A percentile compares a stretch with the other conserved stretches of the same genome.
These are phyloP conservation scores for Palythoa caribaeorum DNA, from an alignment of 92 coral and sea anemone genomes.

Conservation along the genomic window DNA sequence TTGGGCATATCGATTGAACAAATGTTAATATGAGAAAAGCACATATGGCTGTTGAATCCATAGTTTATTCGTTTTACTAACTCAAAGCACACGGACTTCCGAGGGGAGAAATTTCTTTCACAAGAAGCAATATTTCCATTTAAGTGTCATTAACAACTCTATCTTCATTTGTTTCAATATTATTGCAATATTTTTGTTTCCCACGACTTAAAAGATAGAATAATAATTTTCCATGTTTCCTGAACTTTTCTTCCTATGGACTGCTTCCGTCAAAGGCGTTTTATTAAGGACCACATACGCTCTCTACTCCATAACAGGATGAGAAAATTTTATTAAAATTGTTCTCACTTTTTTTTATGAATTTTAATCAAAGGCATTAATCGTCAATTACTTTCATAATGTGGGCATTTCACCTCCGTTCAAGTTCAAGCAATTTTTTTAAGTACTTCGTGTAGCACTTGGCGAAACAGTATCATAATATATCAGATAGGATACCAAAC, in stretches of 20 bases:
- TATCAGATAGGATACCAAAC: background rate
- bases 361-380: slow-evolving; percentile 29
- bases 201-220: slow-evolving; percentile 32
- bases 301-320: slow-evolving; percentile 34
- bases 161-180: slow-evolving; percentile 39
- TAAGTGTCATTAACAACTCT: slow-evolving; percentile 45
- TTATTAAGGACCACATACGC: slow-evolving; percentile 42
- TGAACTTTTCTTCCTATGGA: slow-evolving; percentile 12
- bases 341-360: slow-evolving; percentile 1
- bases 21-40: slow-evolving; percentile 46
- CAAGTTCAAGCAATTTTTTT: background rate
- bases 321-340: slow-evolving; percentile 25
- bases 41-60: slow-evolving; percentile 11
- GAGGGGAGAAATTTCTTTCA: slow-evolving; percentile 38
- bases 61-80: slow-evolving; percentile 26
- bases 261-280: slow-evolving; percentile 46
- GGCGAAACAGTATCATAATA: background rate
- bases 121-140: slow-evolving; percentile 45
- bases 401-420: slow-evolving; percentile 25
- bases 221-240: slow-evolving; percentile 16
- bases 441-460: background rate
- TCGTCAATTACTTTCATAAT: slow-evolving; percentile 14
- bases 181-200: slow-evolving; percentile 44
- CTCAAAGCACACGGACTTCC: slow-evolving; percentile 42
- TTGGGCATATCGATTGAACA: background rate